Conservation (phyloP, 2,113 vertebrate species). For the Caloenas nicobarica region DNA sequence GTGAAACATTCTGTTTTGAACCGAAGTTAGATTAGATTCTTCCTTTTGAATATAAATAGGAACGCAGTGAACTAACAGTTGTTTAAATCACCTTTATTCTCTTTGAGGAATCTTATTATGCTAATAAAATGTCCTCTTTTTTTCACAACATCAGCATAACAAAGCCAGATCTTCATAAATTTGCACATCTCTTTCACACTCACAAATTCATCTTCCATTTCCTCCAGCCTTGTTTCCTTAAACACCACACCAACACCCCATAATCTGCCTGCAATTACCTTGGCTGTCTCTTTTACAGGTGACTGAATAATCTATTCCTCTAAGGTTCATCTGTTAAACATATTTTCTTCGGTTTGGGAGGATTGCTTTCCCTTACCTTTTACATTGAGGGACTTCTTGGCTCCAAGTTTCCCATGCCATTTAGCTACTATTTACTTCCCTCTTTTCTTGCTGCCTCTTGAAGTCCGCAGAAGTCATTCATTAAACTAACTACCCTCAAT, state of each 20-base stretch:
- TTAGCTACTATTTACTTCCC: background rate
- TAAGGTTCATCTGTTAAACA: background rate
- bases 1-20: background rate
- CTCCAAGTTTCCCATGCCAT: background rate
- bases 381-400: background rate
- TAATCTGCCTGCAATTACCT: background rate
- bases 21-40: background rate
- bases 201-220: background rate
- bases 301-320: background rate
- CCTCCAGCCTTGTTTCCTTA: background rate
- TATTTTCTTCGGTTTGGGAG: background rate
- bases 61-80: background rate
- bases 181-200: background rate
- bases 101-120: background rate
- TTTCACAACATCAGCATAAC: background rate
- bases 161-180: background rate
- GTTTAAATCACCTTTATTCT: slow-evolving; percentile 12
- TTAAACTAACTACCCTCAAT: background rate
- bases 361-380: background rate
- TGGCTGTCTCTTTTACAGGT: background rate
- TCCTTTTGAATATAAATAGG: background rate
- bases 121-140: background rate
- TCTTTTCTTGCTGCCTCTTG: background rate
- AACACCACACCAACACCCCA: background rate
- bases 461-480: background rate